These are phyloP conservation scores for Diachasma alloeum DNA, from an alignment of 1,140 invertebrate species.

Conservation along the genomic window DNA sequence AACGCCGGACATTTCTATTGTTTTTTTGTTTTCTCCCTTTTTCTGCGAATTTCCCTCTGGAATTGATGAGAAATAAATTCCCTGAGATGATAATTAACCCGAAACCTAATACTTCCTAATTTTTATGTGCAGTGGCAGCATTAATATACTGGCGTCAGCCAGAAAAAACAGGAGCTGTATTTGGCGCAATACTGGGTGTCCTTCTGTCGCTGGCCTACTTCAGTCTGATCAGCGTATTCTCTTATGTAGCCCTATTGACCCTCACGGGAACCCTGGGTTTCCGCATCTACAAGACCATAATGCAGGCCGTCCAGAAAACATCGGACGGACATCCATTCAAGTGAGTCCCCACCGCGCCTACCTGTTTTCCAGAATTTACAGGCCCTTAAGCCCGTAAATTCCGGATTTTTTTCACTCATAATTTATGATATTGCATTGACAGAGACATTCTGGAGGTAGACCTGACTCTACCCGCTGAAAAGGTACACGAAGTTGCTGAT, in stretches of 20 bases:
- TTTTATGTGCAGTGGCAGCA: conserved; percentile 84
- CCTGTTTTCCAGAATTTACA: no score
- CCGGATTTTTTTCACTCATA: conserved; percentile 32
- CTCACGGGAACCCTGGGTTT: conserved; percentile 88
- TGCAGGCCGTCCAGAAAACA: conserved; percentile 96
- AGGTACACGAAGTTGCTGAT: conserved; percentile 85
- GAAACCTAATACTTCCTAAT: not conserved
- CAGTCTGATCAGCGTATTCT: conserved; percentile 94
- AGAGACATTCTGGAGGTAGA: conserved; percentile 90
- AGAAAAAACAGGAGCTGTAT: conserved; percentile 91
- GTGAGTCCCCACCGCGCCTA: no score
- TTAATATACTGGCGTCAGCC: conserved; percentile 97
- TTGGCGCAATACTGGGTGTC: conserved; percentile 84
- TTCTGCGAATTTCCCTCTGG: no score
- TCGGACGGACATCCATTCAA: conserved; percentile 97
- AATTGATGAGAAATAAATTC: no score
- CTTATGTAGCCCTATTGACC: conserved; percentile 86
- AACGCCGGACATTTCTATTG: no score
- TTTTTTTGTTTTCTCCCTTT: no score
- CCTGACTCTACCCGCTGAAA: conserved; percentile 84
- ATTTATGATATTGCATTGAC: conserved; percentile 41
- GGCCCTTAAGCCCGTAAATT: not conserved
- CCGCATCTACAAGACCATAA: conserved; percentile 94
- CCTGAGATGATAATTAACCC: no score
- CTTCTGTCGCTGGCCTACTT: conserved; percentile 92